phyloP scores from a whole-genome alignment of 2,888 invertebrate species.

The Incurvaria masculella region DNA sequence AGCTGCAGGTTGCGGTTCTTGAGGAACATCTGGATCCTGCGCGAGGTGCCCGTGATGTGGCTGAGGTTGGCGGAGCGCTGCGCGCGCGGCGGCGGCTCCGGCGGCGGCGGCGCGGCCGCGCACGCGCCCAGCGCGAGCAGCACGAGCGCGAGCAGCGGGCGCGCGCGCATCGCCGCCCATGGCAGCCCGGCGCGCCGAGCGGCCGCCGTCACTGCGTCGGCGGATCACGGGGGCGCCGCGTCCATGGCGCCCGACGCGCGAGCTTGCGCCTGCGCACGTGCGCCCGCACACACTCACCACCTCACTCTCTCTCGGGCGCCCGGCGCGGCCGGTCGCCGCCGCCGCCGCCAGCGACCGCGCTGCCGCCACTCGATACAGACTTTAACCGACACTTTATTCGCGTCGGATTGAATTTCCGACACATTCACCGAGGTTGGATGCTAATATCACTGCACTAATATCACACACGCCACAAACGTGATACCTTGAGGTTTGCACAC shows the following conservation, averaged over 20 bases:
- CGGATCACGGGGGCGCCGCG: conserved; percentile 42
- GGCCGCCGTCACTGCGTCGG: conserved; percentile 27
- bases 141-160: conserved; percentile 53
- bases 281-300: background rate
- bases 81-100: conserved; percentile 53
- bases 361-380: background rate
- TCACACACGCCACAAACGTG: background rate
- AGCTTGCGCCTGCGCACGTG: too few relatives aligned
- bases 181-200: conserved; percentile 26
- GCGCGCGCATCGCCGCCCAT: conserved; percentile 27
- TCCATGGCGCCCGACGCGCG: conserved; percentile 41
- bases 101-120: conserved; percentile 49
- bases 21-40: conserved; percentile 82
- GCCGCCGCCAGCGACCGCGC: background rate
- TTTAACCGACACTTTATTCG: background rate
- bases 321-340: background rate
- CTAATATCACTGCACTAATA: background rate
- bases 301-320: background rate
- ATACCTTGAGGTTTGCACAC: background rate
- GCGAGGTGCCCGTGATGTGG: conserved; percentile 73
- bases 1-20: conserved; percentile 81
- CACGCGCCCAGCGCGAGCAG: conserved; percentile 33
- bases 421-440: background rate
- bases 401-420: background rate
- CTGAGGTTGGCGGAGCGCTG: conserved; percentile 79